phyloP scores from a whole-genome alignment of 2,797 vertebrate species.

The Huso huso region DNA sequence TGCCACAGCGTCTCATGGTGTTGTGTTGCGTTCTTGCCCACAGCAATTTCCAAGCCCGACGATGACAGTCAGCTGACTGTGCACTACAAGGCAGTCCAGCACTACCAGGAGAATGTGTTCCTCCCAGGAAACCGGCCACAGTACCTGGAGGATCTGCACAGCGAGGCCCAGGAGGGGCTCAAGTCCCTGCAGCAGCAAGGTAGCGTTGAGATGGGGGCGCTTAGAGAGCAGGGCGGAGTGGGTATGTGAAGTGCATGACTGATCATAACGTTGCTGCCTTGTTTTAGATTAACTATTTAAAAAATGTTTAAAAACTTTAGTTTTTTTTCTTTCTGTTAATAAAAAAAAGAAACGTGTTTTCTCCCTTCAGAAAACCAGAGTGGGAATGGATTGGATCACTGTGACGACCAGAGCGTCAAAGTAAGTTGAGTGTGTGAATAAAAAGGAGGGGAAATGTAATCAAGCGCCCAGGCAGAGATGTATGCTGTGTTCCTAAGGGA shows the following conservation, averaged over 20 bases:
- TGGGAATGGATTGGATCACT: slow-evolving; percentile 64
- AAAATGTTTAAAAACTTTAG: too few relatives aligned
- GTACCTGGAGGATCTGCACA: slow-evolving; percentile 85
- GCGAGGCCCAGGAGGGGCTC: slow-evolving; percentile 79
- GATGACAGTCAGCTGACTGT: slow-evolving; percentile 50
- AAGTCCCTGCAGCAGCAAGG: slow-evolving; percentile 86
- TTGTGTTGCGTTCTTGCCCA: slow-evolving; percentile 15
- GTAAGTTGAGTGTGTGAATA: slow-evolving; percentile 50
- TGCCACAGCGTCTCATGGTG: too few relatives aligned
- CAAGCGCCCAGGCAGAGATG: too few relatives aligned
- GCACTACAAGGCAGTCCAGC: slow-evolving; percentile 54
- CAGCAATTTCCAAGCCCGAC: slow-evolving; percentile 61
- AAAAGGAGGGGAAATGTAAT: too few relatives aligned
- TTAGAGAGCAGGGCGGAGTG: too few relatives aligned
- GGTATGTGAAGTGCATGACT: too few relatives aligned
- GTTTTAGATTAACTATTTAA: too few relatives aligned
- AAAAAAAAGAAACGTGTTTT: neutral
- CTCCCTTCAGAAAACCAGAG: slow-evolving; percentile 67
- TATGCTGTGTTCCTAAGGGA: too few relatives aligned
- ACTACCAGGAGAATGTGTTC: slow-evolving; percentile 83
- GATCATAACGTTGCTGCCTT: too few relatives aligned
- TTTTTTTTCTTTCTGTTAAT: too few relatives aligned
- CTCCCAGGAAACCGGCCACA: slow-evolving; percentile 70
- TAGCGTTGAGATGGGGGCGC: slow-evolving; percentile 25
- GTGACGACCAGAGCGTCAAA: slow-evolving; percentile 76